These are phyloP conservation scores for Vidua chalybeata DNA, from an alignment of 2,113 vertebrate genomes.

Conservation along the genomic window DNA sequence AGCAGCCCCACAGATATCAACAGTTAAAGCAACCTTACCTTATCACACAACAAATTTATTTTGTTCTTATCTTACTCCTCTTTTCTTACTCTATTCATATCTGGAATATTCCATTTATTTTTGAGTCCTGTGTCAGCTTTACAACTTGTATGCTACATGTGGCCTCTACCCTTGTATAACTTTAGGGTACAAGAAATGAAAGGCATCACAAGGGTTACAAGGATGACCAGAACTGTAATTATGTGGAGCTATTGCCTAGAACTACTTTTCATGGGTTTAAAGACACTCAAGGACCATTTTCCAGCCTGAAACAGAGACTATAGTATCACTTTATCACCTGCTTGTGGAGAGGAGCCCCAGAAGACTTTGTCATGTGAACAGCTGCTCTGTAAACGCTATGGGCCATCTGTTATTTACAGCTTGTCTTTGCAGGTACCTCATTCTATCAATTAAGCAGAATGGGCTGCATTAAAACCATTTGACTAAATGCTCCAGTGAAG, in stretches of 20 bases:
- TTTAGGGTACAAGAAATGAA: not conserved
- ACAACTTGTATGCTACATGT: not conserved
- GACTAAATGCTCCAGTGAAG: not conserved
- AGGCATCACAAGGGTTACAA: not conserved
- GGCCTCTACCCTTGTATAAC: not conserved
- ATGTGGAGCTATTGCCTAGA: not conserved
- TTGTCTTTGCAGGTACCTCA: not conserved
- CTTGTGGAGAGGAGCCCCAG: not conserved
- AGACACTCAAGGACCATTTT: not conserved
- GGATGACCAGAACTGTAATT: not conserved
- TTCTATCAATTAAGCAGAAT: not conserved
- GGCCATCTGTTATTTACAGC: constrained; percentile 7
- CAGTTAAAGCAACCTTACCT: not conserved
- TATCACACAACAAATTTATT: not conserved
- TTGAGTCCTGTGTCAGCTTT: not conserved
- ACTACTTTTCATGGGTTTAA: not conserved
- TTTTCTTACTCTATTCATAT: not conserved
- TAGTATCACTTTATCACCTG: not conserved
- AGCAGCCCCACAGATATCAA: not conserved
- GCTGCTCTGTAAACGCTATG: not conserved
- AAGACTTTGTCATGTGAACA: not conserved
- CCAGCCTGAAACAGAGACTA: not conserved
- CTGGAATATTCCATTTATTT: not conserved
- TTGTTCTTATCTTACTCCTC: not conserved
- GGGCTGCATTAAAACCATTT: not conserved